A percentile compares a stretch with the other conserved stretches of the same genome.
Evolutionary conservation across 2,888 invertebrate genomes (phyloP).

Genomic region (Monochamus alternatus): DNA sequence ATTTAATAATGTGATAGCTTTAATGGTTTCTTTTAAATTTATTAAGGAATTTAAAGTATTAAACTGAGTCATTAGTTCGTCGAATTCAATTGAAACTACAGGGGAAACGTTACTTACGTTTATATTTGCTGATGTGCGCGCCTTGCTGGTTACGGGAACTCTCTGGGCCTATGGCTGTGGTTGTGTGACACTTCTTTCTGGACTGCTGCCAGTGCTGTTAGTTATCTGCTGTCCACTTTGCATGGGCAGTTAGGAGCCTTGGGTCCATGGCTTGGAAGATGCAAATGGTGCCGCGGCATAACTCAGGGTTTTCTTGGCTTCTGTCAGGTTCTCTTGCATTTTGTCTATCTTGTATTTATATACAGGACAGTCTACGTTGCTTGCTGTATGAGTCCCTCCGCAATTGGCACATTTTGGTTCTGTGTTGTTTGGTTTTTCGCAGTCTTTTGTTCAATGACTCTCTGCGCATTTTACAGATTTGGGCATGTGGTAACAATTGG

Average conservation of each 20-base stretch:
- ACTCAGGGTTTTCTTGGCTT: too few species aligned
- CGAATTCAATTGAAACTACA: background rate
- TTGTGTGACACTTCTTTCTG: constrained; percentile 74
- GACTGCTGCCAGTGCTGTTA: constrained; percentile 67
- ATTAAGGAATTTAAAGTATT: background rate
- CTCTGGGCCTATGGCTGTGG: constrained; percentile 65
- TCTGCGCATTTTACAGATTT: background rate
- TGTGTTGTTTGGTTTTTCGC: background rate
- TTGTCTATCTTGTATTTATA: too few species aligned
- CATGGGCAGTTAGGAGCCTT: too few species aligned
- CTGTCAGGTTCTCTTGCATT: too few species aligned
- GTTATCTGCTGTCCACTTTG: constrained; percentile 70
- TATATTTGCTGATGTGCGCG: background rate
- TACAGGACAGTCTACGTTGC: too few species aligned
- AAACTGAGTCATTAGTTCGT: background rate
- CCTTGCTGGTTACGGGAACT: background rate
- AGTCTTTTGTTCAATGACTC: background rate
- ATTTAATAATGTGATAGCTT: too few species aligned
- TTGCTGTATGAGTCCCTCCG: background rate
- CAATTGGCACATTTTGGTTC: background rate
- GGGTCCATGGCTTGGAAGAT: constrained; percentile 47
- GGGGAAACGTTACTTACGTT: too few species aligned
- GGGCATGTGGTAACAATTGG: background rate
- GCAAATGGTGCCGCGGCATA: too few species aligned
- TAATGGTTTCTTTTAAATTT: too few species aligned